A percentile compares a stretch with the other conserved stretches of the same genome.
Conservation (phyloP, 2,888 invertebrate genomes). For the Drosophila nigritarsus region DNA sequence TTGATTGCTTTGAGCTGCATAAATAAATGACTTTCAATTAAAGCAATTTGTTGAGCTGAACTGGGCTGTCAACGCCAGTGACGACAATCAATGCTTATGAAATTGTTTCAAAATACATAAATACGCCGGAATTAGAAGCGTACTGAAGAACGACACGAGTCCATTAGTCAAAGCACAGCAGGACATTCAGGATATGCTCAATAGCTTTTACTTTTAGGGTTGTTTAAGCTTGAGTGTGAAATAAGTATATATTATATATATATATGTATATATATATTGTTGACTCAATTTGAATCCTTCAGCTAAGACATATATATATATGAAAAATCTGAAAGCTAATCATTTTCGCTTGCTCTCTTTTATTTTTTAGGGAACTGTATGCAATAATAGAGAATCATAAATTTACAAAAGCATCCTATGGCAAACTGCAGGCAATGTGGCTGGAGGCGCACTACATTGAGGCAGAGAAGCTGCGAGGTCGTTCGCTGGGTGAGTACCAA, state of each 20-base stretch:
- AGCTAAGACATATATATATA: background rate
- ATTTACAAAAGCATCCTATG: constrained; percentile 95
- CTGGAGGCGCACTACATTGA: constrained; percentile 97
- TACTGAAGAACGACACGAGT: constrained; percentile 29
- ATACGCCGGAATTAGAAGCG: constrained; percentile 33
- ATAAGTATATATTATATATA: background rate
- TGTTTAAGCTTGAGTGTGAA: constrained; percentile 11
- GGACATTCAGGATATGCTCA: constrained; percentile 28
- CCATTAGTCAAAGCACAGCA: constrained; percentile 45
- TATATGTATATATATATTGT: background rate
- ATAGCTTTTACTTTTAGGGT: constrained; percentile 27
- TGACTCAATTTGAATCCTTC: background rate
- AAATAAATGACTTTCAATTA: constrained; percentile 78
- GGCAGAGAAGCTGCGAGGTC: constrained; percentile 94
- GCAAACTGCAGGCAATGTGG: constrained; percentile 96
- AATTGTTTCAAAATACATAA: constrained; percentile 72
- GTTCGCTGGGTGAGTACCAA: constrained; percentile 89
- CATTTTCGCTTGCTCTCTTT: background rate
- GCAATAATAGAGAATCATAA: constrained; percentile 95
- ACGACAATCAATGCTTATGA: constrained; percentile 66
- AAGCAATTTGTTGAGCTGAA: constrained; percentile 73
- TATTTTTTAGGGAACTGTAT: constrained; percentile 89
- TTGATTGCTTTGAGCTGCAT: constrained; percentile 70
- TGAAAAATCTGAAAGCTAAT: background rate
- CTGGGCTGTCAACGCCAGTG: constrained; percentile 69